Conservation (phyloP, 1,140 invertebrate species). For the Ylistrum balloti region DNA sequence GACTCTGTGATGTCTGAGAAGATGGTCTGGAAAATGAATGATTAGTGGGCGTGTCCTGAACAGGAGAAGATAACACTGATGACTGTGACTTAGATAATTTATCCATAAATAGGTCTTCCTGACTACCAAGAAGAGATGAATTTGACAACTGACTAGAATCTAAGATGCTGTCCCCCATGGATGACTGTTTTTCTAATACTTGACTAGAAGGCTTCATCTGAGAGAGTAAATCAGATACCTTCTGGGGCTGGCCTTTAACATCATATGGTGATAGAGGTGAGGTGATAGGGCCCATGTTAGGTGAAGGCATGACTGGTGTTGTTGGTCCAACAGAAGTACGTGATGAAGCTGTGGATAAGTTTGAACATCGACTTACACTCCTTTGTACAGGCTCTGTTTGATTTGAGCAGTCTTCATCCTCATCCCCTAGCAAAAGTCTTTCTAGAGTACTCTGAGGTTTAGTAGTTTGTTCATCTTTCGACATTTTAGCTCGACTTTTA, state of each 20-base stretch:
- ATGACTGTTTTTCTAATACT: not conserved
- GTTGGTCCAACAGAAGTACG: constrained; percentile 33
- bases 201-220: not conserved
- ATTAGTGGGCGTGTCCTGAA: not conserved
- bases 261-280: not conserved
- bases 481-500: not conserved
- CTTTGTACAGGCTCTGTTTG: constrained; percentile 12
- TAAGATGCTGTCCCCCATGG: not conserved
- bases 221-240: not conserved
- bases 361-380: not conserved
- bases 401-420: constrained; percentile 42
- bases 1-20: constrained; percentile 47
- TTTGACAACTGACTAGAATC: constrained; percentile 27
- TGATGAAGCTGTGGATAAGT: constrained; percentile 42
- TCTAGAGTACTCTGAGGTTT: constrained; percentile 55
- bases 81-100: constrained; percentile 18
- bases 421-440: constrained; percentile 47
- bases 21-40: constrained; percentile 45
- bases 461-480: not conserved
- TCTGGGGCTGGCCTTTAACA: not conserved
- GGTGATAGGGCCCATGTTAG: not conserved
- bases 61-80: not conserved
- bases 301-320: not conserved
- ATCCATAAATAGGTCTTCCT: constrained; percentile 7
- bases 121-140: constrained; percentile 6